Evolutionary conservation across 2,797 vertebrate species (phyloP), one percentile per base, ranked within the genome.

Genomic region (Crenichthys baileyi): DNA sequence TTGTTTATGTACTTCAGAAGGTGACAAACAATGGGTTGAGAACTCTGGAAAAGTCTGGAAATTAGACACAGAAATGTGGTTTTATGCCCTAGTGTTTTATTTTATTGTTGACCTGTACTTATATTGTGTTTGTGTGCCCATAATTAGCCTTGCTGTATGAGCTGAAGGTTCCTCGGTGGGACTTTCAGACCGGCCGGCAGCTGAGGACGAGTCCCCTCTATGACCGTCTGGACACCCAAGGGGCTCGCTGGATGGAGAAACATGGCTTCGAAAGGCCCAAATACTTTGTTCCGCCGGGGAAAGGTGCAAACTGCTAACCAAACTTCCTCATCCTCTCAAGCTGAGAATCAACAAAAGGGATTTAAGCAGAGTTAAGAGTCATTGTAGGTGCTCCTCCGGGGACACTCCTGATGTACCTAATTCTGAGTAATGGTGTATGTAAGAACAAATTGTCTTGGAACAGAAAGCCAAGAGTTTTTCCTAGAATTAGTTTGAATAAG

Each of bases 181-280:
- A 99, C 92, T 99, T 99, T 89, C 98, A 99, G 95, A 99, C 98
- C 0, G 98, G 98, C 4, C 94, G 98, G 68, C 98, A 99, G 94
- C 94, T 99, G 74, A 96, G 98, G 15, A 99, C 98, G 0, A 99
- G 98, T 2, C 98, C 98, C 0, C 90, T 99, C 39, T 99, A 99
- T 0, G 98, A 99, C 89, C 97, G 98, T 0, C 93, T 99, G 86
- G 98, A 99, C 29, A 97, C 97, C 0, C 98, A 99, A 86, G 98
- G 98, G 41, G 98, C 98, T 0, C 95, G 97, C 53, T 99, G 98
- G 98, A 99, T 99, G 98, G 98, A 99, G 91, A 99, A 99, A 83
- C 98, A 99, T 0, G 98, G 98, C 12, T 99, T 99, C 48, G 98
- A 99, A 93, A 96, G 98, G 78, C 96, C 98, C 48, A 99, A 99